Evolutionary conservation across 2,888 invertebrate species (phyloP).

Genomic region (Chalcis sispes): DNA sequence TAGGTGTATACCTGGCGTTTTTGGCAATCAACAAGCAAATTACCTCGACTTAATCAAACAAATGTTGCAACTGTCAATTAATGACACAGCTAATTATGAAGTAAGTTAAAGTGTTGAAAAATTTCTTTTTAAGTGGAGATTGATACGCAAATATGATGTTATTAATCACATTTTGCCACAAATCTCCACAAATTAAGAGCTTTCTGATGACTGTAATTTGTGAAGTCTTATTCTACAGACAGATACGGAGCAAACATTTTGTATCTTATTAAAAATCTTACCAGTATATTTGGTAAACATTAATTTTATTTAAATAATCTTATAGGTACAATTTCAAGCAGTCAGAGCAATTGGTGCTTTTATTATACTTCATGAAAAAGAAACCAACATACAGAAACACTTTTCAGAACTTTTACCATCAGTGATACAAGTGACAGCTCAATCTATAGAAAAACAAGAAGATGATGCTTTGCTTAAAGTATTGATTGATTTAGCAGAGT

Average conservation of each 20-base stretch:
- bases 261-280: constrained; percentile 65
- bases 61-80: constrained; percentile 91
- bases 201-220: constrained; percentile 80
- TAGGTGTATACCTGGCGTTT: constrained; percentile 95
- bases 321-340: constrained; percentile 84
- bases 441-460: constrained; percentile 89
- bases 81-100: constrained; percentile 84
- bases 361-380: constrained; percentile 94
- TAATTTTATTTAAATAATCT: constrained; percentile 27
- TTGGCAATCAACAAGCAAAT: constrained; percentile 95
- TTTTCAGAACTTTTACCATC: constrained; percentile 90
- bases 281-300: not conserved
- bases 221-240: constrained; percentile 78
- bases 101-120: constrained; percentile 71
- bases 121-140: constrained; percentile 60
- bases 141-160: constrained; percentile 67
- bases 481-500: constrained; percentile 95
- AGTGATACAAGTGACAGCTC: constrained; percentile 86
- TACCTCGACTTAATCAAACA: constrained; percentile 96
- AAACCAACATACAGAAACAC: constrained; percentile 91
- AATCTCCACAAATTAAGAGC: constrained; percentile 75
- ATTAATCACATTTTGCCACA: constrained; percentile 71
- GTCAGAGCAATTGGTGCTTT: constrained; percentile 92
- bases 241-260: constrained; percentile 79
- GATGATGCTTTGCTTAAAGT: constrained; percentile 95